Evolutionary conservation across 2,888 invertebrate species (phyloP).

Genomic region (Sinhomidia bicolor): DNA sequence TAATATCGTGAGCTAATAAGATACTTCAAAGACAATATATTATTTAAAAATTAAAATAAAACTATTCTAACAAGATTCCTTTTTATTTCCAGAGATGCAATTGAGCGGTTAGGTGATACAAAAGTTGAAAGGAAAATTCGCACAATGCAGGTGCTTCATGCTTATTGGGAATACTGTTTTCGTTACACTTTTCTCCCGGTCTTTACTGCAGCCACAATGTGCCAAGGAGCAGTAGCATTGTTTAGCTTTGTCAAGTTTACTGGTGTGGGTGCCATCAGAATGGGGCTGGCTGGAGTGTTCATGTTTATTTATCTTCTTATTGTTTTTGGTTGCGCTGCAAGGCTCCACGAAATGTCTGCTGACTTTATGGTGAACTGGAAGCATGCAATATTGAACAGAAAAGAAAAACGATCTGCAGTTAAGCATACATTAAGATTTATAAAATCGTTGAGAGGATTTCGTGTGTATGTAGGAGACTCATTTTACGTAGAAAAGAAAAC

Average conservation of each 20-base stretch:
- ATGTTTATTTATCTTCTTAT: neutral
- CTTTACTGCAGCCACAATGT: neutral
- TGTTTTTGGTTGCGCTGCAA: neutral
- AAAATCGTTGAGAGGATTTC: neutral
- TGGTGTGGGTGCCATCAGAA: neutral
- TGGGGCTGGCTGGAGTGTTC: neutral
- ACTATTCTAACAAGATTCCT: too few species aligned
- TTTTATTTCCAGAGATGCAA: neutral
- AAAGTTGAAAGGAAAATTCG: neutral
- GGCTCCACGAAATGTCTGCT: neutral
- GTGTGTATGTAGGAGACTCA: neutral
- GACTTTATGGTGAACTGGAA: neutral
- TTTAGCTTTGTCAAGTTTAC: neutral
- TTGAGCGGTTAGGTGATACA: neutral
- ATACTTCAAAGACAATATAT: neutral
- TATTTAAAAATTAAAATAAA: too few species aligned
- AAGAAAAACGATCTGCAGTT: neutral
- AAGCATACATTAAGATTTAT: neutral
- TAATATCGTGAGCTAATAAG: neutral
- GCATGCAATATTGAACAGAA: neutral
- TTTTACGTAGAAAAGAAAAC: conserved; percentile 7
- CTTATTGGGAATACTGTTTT: neutral
- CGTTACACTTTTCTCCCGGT: neutral
- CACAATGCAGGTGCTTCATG: neutral
- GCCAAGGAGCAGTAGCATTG: neutral